A percentile compares a stretch with the other conserved stretches of the same genome.
phyloP scores from a whole-genome alignment of 2,797 vertebrate genomes.

The Sebastes steindachneri region DNA sequence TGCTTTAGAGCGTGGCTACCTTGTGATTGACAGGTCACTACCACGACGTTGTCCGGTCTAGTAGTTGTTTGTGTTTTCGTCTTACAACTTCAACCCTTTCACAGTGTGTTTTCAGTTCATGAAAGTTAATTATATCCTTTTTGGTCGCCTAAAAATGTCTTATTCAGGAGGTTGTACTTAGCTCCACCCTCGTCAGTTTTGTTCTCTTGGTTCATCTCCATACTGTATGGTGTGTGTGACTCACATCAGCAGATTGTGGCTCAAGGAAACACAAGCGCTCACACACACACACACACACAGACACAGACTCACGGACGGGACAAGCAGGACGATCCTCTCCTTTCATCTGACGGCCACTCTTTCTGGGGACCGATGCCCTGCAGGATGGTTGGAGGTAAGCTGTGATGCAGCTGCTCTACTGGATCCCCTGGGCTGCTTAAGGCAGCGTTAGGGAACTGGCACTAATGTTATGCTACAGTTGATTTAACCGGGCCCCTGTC shows the following conservation, averaged over 20 bases:
- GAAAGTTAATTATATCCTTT: too few species aligned
- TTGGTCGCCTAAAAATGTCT: too few species aligned
- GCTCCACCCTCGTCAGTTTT: background rate
- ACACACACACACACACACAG: too few species aligned
- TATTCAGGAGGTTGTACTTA: too few species aligned
- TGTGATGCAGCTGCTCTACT: constrained; percentile 71
- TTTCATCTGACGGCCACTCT: constrained; percentile 65
- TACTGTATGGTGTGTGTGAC: background rate
- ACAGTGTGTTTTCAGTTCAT: too few species aligned
- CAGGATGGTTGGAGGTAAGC: constrained; percentile 68
- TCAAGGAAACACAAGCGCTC: constrained; percentile 4
- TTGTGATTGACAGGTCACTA: too few species aligned
- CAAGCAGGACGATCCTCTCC: constrained; percentile 34
- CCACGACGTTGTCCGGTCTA: too few species aligned
- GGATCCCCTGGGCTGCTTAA: constrained; percentile 74
- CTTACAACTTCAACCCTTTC: too few species aligned
- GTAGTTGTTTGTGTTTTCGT: too few species aligned
- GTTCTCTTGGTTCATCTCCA: background rate
- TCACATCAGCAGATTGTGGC: constrained; percentile 24
- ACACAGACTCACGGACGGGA: constrained; percentile 16
- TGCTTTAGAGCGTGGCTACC: too few species aligned
- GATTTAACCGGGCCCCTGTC: constrained; percentile 76
- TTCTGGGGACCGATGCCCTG: constrained; percentile 60
- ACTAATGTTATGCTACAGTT: constrained; percentile 82
- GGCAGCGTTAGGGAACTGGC: constrained; percentile 71